Evolutionary conservation across 2,888 invertebrate species (phyloP).

Genomic region (Teleiodes luculella): DNA sequence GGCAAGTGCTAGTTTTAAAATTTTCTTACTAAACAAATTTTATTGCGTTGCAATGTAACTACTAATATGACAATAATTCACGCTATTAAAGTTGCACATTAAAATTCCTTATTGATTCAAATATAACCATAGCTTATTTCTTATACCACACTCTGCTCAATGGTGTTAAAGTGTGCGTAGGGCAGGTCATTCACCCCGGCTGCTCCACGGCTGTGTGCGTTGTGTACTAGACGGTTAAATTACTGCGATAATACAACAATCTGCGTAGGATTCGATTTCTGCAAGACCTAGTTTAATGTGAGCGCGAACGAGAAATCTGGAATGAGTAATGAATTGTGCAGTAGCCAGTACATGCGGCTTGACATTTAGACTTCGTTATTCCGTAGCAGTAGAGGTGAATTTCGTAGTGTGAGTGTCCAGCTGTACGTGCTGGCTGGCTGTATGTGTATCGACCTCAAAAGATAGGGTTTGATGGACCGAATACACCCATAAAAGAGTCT

Average conservation of each 20-base stretch:
- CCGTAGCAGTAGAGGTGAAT: no score
- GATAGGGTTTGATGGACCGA: no score
- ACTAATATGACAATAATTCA: neutral
- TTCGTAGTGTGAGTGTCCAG: no score
- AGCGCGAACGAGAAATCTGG: no score
- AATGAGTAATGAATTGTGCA: no score
- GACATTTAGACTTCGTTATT: no score
- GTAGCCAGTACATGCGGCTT: no score
- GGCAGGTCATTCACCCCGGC: slow-evolving; percentile 37
- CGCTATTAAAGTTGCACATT: no score
- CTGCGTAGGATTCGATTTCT: slow-evolving; percentile 1
- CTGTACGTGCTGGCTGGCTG: no score
- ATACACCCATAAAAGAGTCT: no score
- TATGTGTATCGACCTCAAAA: no score
- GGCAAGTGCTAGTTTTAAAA: no score
- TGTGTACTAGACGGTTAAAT: neutral
- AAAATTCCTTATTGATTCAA: neutral
- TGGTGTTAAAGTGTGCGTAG: slow-evolving; percentile 29
- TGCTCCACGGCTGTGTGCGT: slow-evolving; percentile 14
- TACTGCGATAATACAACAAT: neutral
- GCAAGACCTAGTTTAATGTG: neutral
- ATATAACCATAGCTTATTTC: neutral
- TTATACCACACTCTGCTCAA: slow-evolving; percentile 21
- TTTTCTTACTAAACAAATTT: neutral
- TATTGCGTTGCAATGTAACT: neutral